Evolutionary conservation across 1,140 invertebrate genomes (phyloP).

Genomic region (Druon quercuslanigerum): DNA sequence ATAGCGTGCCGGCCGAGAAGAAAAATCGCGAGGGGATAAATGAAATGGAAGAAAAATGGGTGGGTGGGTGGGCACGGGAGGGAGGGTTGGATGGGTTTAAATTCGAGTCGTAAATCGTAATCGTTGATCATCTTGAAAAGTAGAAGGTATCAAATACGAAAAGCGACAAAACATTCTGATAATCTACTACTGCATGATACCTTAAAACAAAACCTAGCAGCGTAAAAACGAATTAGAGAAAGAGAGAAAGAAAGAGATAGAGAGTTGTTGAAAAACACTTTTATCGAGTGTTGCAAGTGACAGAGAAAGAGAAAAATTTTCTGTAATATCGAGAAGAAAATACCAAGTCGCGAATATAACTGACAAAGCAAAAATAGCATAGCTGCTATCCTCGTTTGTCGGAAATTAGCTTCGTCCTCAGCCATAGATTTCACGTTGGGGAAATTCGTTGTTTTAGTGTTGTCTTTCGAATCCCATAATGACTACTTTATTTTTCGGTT

Average conservation of each 20-base stretch:
- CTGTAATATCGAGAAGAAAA: constrained; percentile 8
- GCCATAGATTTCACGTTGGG: constrained; percentile 69
- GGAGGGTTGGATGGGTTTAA: constrained; percentile 65
- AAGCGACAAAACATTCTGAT: constrained; percentile 29
- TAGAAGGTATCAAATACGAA: constrained; percentile 62
- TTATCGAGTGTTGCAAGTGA: constrained; percentile 48
- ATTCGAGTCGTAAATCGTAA: constrained; percentile 50
- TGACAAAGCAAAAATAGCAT: constrained; percentile 24
- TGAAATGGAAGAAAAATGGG: constrained; percentile 44
- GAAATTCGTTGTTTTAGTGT: constrained; percentile 48
- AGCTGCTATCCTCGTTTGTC: constrained; percentile 23
- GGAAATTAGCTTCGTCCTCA: constrained; percentile 15
- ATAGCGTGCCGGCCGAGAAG: constrained; percentile 45
- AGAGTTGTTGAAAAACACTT: constrained; percentile 50
- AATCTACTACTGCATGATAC: constrained; percentile 51
- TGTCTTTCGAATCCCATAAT: constrained; percentile 41
- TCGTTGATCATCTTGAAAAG: constrained; percentile 53
- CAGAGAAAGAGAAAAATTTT: neutral
- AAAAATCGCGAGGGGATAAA: constrained; percentile 38
- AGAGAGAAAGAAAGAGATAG: constrained; percentile 35
- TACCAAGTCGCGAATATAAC: neutral
- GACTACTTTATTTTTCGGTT: neutral
- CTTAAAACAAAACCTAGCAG: constrained; percentile 57
- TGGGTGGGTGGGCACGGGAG: constrained; percentile 63
- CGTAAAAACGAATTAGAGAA: constrained; percentile 58